A percentile compares a stretch with the other conserved stretches of the same genome.
These are phyloP conservation scores for human DNA, from an alignment of 2,113 vertebrate genomes.

Conservation along the genomic window DNA sequence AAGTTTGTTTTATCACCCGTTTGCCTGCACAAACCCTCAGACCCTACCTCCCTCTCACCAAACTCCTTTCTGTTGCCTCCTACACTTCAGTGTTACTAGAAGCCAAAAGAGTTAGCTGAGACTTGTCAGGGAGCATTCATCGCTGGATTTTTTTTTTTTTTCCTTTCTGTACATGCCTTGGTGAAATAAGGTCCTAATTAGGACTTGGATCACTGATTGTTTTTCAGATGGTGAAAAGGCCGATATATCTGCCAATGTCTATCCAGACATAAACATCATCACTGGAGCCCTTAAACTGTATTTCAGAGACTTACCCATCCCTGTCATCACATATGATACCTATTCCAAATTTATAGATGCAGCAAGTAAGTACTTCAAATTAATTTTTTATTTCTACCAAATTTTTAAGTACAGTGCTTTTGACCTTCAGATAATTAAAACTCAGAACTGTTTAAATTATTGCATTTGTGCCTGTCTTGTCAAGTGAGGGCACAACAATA, in stretches of 20 bases:
- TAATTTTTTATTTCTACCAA: background rate
- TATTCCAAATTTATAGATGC: slow-evolving; percentile 97
- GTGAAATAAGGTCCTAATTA: slow-evolving; percentile 43
- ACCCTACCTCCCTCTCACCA: background rate
- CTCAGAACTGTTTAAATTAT: background rate
- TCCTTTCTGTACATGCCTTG: background rate
- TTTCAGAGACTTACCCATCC: slow-evolving; percentile 97
- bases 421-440: slow-evolving; percentile 1
- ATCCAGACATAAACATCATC: slow-evolving; percentile 98
- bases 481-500: background rate
- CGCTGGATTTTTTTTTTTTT: background rate
- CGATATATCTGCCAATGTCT: slow-evolving; percentile 93
- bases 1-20: background rate
- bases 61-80: background rate
- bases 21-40: background rate
- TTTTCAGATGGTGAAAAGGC: slow-evolving; percentile 96
- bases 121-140: background rate
- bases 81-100: background rate
- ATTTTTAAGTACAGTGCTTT: background rate
- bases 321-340: slow-evolving; percentile 95
- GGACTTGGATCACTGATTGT: slow-evolving; percentile 65
- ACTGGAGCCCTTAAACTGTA: slow-evolving; percentile 97
- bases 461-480: background rate
- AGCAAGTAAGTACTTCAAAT: slow-evolving; percentile 90
- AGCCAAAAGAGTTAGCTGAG: background rate